Evolutionary conservation across 2,113 vertebrate species (phyloP).

Genomic region (Muntiacus reevesi): DNA sequence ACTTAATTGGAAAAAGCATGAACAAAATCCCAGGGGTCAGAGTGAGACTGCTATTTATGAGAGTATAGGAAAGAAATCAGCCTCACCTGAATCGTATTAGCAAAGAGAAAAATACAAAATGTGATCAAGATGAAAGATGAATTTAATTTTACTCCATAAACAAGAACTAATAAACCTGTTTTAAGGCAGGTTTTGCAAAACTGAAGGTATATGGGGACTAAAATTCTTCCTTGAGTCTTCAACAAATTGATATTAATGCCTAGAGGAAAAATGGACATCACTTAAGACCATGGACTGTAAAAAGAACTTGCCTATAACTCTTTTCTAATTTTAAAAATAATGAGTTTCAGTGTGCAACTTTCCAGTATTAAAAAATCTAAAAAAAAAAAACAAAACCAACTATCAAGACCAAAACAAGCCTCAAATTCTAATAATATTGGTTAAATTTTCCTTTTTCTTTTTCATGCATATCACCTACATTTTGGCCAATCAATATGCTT

Average conservation of each 20-base stretch:
- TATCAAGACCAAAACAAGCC: background rate
- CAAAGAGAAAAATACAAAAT: slow-evolving; percentile 4
- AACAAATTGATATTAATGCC: background rate
- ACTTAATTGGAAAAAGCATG: background rate
- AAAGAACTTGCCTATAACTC: background rate
- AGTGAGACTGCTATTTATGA: background rate
- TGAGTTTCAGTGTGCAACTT: background rate
- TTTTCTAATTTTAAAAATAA: slow-evolving; percentile 13
- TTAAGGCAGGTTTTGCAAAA: slow-evolving; percentile 3
- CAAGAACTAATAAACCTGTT: background rate
- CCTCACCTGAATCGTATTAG: background rate
- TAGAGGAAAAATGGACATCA: background rate
- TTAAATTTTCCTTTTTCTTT: background rate
- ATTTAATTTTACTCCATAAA: background rate
- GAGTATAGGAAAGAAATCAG: background rate
- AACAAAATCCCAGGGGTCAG: background rate
- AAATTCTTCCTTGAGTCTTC: background rate
- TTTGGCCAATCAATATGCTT: background rate
- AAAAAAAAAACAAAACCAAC: background rate
- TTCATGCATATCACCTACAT: background rate
- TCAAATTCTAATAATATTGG: background rate
- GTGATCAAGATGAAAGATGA: background rate
- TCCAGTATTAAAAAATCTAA: background rate
- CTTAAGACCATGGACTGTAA: background rate
- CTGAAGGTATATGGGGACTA: background rate